A percentile compares a stretch with the other conserved stretches of the same genome.
Evolutionary conservation across 1,140 invertebrate genomes (phyloP).

Genomic region (Dreissena rostriformis): DNA sequence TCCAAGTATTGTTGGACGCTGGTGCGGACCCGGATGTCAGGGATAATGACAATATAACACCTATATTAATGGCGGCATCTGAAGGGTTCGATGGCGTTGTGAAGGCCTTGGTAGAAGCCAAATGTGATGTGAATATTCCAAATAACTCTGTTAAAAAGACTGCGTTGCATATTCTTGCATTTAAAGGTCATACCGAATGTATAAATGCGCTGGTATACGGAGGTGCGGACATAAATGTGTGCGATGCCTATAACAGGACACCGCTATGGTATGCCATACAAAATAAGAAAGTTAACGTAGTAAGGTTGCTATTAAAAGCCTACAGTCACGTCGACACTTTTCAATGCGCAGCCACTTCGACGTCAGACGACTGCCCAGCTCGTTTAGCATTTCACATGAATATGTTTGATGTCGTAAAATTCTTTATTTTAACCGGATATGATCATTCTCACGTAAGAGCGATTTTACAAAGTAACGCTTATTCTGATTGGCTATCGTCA

Average conservation of each 20-base stretch:
- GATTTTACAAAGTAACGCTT: slow-evolving; percentile 37
- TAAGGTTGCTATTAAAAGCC: slow-evolving; percentile 66
- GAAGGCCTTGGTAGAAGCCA: slow-evolving; percentile 58
- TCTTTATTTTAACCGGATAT: slow-evolving; percentile 70
- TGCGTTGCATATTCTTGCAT: slow-evolving; percentile 72
- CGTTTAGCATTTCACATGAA: slow-evolving; percentile 57
- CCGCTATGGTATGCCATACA: slow-evolving; percentile 74
- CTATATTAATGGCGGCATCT: slow-evolving; percentile 73
- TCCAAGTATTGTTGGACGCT: slow-evolving; percentile 63
- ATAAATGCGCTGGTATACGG: slow-evolving; percentile 66
- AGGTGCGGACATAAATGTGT: slow-evolving; percentile 67
- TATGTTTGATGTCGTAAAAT: slow-evolving; percentile 62
- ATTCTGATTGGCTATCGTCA: slow-evolving; percentile 46
- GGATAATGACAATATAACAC: slow-evolving; percentile 71
- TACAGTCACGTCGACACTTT: slow-evolving; percentile 70
- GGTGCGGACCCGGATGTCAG: slow-evolving; percentile 72
- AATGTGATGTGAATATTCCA: slow-evolving; percentile 71
- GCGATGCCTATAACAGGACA: slow-evolving; percentile 60
- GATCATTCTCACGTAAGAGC: slow-evolving; percentile 64
- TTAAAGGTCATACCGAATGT: slow-evolving; percentile 73
- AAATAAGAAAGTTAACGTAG: slow-evolving; percentile 66
- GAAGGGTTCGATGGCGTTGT: slow-evolving; percentile 76
- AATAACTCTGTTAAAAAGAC: slow-evolving; percentile 63
- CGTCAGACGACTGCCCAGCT: slow-evolving; percentile 60
- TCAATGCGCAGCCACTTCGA: slow-evolving; percentile 17